Evolutionary conservation across 2,888 invertebrate genomes (phyloP), one percentile per base, ranked within the genome.

Genomic region (Torymus texanus): DNA sequence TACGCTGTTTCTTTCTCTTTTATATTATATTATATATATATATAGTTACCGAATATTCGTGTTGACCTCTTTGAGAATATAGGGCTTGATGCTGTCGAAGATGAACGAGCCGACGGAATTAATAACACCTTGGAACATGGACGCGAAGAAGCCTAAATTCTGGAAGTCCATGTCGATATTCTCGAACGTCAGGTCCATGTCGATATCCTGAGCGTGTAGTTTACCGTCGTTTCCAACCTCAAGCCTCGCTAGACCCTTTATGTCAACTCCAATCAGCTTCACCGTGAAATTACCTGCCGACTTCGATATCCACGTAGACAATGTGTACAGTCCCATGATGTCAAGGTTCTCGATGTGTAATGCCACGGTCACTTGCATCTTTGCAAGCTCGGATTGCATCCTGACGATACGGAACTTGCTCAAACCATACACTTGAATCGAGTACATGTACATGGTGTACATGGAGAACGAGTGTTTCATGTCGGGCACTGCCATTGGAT

Each of bases 31-130:
- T 21, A 21, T 21, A 21, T 41, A 41, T 41, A 41, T 41, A 41
- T 8, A 41, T 41, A 41, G 82, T 84, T 83, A 88, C 90, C 88
- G 85, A 0, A 95, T 92, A 87, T 95, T 94, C 0, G 93, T 92
- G 86, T 96, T 96, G 0, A 95, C 95, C 90, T 96, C 94, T 83
- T 93, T 93, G 29, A 97, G 91, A 82, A 97, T 94, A 83, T 95
- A 95, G 0, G 97, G 97, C 87, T 97, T 97, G 85, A 97, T 95
- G 12, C 95, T 95, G 88, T 97, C 96, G 85, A 97, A 97, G 12
- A 97, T 92, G 82, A 96, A 93, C 14, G 93, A 93, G 0, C 97
- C 96, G 0, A 97, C 93, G 0, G 95, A 94, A 89, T 97, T 97
- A 63, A 97, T 93, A 66, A 96, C 92, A 0, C 95, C 93, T 88